Conservation (phyloP, 2,888 invertebrate genomes). For the Bellardia bayeri region DNA sequence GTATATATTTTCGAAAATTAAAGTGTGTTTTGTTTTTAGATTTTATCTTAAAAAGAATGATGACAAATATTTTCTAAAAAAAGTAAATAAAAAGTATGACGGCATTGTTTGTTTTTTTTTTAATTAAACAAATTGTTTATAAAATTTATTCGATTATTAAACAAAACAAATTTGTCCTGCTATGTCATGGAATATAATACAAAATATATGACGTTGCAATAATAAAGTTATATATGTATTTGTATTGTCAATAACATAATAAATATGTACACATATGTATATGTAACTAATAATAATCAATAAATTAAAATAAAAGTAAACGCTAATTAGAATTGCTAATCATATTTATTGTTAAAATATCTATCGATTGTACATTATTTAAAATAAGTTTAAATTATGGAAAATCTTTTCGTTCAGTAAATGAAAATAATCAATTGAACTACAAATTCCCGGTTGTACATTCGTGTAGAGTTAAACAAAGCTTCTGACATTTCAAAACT, state of each 20-base stretch:
- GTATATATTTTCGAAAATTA: not conserved
- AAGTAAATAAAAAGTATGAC: constrained; percentile 11
- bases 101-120: not conserved
- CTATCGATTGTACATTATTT: too few species aligned
- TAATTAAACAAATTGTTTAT: not conserved
- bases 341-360: not conserved
- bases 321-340: not conserved
- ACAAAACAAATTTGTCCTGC: too few species aligned
- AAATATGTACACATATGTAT: not conserved
- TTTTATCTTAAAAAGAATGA: not conserved
- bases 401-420: too few species aligned
- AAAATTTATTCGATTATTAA: not conserved
- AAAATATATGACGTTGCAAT: not conserved
- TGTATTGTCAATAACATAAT: not conserved
- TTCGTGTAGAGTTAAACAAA: too few species aligned
- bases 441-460: too few species aligned
- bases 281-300: not conserved
- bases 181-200: not conserved
- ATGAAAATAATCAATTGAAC: too few species aligned
- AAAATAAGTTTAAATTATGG: too few species aligned
- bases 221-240: not conserved
- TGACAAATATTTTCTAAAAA: not conserved
- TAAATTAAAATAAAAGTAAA: not conserved
- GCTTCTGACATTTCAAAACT: too few species aligned
- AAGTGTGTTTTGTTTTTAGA: not conserved